A percentile compares a stretch with the other conserved stretches of the same genome.
Evolutionary conservation across 2,113 vertebrate species (phyloP).

Genomic region (Odobenus rosmarus): DNA sequence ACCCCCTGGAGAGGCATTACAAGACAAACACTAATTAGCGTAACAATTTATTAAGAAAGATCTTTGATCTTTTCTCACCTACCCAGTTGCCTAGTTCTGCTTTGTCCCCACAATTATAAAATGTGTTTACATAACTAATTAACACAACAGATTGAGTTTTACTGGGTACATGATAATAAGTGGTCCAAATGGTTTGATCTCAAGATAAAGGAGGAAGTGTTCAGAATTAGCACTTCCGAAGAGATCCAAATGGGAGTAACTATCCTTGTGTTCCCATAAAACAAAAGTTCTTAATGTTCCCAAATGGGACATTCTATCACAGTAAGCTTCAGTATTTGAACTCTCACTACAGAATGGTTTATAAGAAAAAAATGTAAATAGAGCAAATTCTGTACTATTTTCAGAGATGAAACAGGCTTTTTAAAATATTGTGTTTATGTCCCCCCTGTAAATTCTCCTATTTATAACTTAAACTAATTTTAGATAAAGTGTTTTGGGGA

Average conservation of each 20-base stretch:
- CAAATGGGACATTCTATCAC: constrained; percentile 47
- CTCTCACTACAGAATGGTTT: constrained; percentile 49
- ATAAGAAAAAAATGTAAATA: constrained; percentile 69
- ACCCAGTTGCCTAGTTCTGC: constrained; percentile 80
- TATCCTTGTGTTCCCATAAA: constrained; percentile 66
- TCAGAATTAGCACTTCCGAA: constrained; percentile 79
- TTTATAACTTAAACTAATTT: constrained; percentile 49
- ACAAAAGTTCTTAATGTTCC: constrained; percentile 55
- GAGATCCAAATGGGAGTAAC: constrained; percentile 64
- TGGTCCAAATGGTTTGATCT: constrained; percentile 81
- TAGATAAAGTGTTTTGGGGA: background rate
- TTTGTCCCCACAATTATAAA: constrained; percentile 80
- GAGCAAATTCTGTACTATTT: constrained; percentile 56
- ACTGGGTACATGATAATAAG: constrained; percentile 79
- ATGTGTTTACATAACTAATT: constrained; percentile 86
- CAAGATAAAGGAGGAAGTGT: constrained; percentile 82
- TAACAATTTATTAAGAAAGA: constrained; percentile 82
- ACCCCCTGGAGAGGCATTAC: constrained; percentile 76
- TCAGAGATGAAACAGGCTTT: constrained; percentile 18
- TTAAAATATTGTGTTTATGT: background rate
- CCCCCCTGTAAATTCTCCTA: background rate
- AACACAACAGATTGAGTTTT: constrained; percentile 83
- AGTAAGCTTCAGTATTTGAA: constrained; percentile 31
- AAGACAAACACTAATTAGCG: constrained; percentile 83
- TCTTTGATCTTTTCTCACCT: constrained; percentile 87